Evolutionary conservation across 2,797 vertebrate genomes (phyloP).

Genomic region (Apodemus agrarius): DNA sequence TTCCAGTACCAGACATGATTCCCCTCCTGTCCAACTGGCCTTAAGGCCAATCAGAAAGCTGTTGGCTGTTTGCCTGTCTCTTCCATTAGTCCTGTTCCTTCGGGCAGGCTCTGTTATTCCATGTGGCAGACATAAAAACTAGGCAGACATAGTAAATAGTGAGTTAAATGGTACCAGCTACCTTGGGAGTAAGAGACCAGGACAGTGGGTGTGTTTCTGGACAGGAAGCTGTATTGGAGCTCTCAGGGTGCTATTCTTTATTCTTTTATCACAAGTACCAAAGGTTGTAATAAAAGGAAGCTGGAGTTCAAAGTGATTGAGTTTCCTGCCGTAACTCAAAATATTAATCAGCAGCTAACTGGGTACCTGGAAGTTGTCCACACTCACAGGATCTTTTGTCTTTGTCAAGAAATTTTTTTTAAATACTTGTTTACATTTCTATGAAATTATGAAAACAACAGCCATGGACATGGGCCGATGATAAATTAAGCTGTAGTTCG

Average conservation of each 20-base stretch:
- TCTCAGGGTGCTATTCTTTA: conserved; percentile 38
- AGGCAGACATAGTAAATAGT: not conserved
- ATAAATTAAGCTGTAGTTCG: conserved; percentile 76
- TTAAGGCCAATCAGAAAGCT: not conserved
- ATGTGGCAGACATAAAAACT: not conserved
- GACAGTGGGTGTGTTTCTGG: not conserved
- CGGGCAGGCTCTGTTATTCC: not conserved
- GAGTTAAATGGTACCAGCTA: not conserved
- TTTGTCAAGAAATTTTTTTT: conserved; percentile 73
- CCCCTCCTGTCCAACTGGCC: not conserved
- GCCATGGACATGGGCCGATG: conserved; percentile 71
- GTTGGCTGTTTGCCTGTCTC: not conserved
- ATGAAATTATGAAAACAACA: conserved; percentile 74
- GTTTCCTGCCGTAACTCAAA: conserved; percentile 74
- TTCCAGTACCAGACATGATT: not conserved
- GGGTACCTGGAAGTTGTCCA: conserved; percentile 59
- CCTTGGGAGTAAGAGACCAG: not conserved
- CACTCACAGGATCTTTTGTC: conserved; percentile 69
- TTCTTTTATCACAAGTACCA: conserved; percentile 66
- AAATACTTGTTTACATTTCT: conserved; percentile 72
- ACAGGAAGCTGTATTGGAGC: conserved; percentile 6
- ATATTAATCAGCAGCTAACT: conserved; percentile 77
- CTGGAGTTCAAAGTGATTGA: conserved; percentile 81
- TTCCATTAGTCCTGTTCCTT: not conserved
- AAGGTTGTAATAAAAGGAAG: conserved; percentile 81